Conservation (phyloP, 1,140 invertebrate genomes). For the Macrosteles quadrilineatus region DNA sequence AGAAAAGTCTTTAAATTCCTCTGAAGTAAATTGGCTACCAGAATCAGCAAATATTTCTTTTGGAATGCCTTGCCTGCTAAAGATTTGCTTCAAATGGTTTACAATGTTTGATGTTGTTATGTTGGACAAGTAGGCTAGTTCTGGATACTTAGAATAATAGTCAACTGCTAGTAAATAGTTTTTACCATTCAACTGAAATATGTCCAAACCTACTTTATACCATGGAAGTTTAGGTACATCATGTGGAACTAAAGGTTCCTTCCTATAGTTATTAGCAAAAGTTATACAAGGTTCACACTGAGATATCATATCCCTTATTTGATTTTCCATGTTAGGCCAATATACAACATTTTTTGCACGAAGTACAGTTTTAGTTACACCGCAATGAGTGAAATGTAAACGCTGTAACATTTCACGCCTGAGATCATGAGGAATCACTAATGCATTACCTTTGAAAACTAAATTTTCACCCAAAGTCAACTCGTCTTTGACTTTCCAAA, state of each 20-base stretch:
- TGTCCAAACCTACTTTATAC: conserved; percentile 46
- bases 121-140: conserved; percentile 37
- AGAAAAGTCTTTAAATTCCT: conserved; percentile 49
- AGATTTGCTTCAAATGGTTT: conserved; percentile 40
- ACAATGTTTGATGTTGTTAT: conserved; percentile 35
- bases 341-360: conserved; percentile 21
- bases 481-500: conserved; percentile 2
- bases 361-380: conserved; percentile 5
- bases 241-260: conserved; percentile 46
- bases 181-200: conserved; percentile 45
- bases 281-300: conserved; percentile 32
- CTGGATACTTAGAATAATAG: conserved; percentile 47
- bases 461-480: neutral
- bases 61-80: conserved; percentile 47
- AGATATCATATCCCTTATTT: conserved; percentile 16
- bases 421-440: neutral
- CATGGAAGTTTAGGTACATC: conserved; percentile 43
- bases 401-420: conserved; percentile 1
- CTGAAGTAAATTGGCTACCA: conserved; percentile 48
- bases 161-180: conserved; percentile 48
- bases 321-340: conserved; percentile 22
- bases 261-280: conserved; percentile 38
- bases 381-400: neutral
- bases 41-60: conserved; percentile 48
- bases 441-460: neutral